Base-by-base conservation (phyloP, 2,797 vertebrate genomes). In the Smutsia gigantea region DNA sequence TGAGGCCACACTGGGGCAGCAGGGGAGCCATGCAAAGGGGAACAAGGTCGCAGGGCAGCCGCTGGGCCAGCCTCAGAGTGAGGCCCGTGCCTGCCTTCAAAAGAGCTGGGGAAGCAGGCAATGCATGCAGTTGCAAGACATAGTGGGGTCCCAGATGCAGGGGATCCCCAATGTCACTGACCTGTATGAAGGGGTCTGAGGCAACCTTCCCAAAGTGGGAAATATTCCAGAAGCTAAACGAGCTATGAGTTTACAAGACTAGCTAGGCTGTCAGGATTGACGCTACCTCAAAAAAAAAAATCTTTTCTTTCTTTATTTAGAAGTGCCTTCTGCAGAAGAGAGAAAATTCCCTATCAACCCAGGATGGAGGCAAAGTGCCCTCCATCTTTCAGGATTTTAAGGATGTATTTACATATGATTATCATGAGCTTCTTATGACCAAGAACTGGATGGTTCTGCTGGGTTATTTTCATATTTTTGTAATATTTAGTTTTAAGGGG, bases 21-120 rank as follows among this genome's bases (percentile, higher is more conserved):
- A 95, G 97, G 94, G 87, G 95, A 92, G 88, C 95, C 97, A 98
- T 98, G 97, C 97, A 98, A 64, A 97, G 84, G 97, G 97, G 78
- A 91, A 97, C 97, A 95, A 88, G 75, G 97, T 97, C 92, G 96
- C 98, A 97, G 98, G 98, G 98, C 98, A 98, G 97, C 98, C 98
- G 98, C 98, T 63, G 97, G 96, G 97, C 96, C 97, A 96, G 97
- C 97, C 97, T 97, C 93, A 68, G 92, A 95, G 94, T 71, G 96
- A 96, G 95, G 87, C 93, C 92, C 59, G 11, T n/a, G 89, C 91
- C 96, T 96, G 97, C 91, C 63, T 69, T 81, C 79, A 55, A 75
- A n/a, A 94, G 95, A 95, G 89, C 71, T 6, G 2, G 85, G 91
- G 96, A 55, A 90, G 94, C 96, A 95, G 95, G 96, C 96, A 68